These are phyloP conservation scores for Asteroscopus sphinx DNA, from an alignment of 2,888 invertebrate species.

Conservation along the genomic window DNA sequence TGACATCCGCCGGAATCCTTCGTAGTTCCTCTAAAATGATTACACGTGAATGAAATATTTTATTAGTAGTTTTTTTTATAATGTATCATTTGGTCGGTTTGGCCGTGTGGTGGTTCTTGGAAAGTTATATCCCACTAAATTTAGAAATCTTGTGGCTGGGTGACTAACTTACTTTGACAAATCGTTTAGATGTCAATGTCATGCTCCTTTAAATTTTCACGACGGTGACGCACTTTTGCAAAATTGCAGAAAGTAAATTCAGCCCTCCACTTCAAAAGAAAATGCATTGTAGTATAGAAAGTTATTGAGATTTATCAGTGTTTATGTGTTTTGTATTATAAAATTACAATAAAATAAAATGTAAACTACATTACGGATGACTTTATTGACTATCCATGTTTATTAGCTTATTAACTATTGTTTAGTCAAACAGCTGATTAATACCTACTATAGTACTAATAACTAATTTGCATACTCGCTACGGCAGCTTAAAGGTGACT, in stretches of 20 bases:
- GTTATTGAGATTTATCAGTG: slow-evolving; percentile 9
- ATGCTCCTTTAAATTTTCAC: slow-evolving; percentile 19
- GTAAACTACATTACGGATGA: not conserved
- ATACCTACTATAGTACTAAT: slow-evolving; percentile 2
- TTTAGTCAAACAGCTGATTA: not conserved
- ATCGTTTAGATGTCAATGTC: slow-evolving; percentile 16
- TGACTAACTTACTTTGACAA: slow-evolving; percentile 17
- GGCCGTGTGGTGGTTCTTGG: slow-evolving; percentile 6
- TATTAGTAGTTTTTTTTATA: not conserved
- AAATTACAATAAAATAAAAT: not conserved
- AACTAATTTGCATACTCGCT: slow-evolving; percentile 11
- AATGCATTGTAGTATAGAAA: slow-evolving; percentile 17
- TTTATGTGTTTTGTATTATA: slow-evolving; percentile 1
- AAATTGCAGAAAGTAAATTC: not conserved
- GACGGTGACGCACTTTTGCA: not conserved
- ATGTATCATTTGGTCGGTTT: not conserved
- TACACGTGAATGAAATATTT: slow-evolving; percentile 30
- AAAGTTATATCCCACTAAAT: slow-evolving; percentile 10
- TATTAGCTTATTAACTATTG: not conserved
- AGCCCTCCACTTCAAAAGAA: not conserved
- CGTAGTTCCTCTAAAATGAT: slow-evolving; percentile 21
- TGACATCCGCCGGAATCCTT: slow-evolving; percentile 42
- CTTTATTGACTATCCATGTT: not conserved
- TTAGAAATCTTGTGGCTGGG: slow-evolving; percentile 19
- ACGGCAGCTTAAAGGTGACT: slow-evolving; percentile 1